phyloP scores from a whole-genome alignment of 2,888 invertebrate species.

The Tryphoninae sp. region DNA sequence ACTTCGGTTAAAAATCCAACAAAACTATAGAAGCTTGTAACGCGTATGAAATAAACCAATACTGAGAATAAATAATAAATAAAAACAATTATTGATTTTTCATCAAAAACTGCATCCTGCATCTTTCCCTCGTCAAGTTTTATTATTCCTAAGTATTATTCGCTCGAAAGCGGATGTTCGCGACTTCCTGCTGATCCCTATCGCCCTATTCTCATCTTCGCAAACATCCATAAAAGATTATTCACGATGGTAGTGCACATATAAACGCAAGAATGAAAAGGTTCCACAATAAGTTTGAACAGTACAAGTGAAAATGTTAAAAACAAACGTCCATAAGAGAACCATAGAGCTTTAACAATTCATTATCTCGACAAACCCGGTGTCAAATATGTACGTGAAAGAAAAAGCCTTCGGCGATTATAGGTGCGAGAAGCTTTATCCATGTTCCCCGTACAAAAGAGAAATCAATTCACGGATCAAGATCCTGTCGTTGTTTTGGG shows the following conservation, averaged over 20 bases:
- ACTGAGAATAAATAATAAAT: no score
- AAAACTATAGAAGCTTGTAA: no score
- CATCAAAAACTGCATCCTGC: no score
- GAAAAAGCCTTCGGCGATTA: neutral
- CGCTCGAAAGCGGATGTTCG: no score
- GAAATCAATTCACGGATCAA: conserved; percentile 44
- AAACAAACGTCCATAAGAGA: no score
- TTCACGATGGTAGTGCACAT: conserved; percentile 3
- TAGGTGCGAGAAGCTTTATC: conserved; percentile 20
- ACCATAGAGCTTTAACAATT: conserved; percentile 32
- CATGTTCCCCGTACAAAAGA: conserved; percentile 42
- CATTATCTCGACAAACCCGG: neutral
- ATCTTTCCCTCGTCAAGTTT: no score
- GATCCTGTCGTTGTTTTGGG: conserved; percentile 12
- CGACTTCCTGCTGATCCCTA: neutral
- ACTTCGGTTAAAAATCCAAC: no score
- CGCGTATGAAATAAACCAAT: no score
- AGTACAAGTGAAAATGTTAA: neutral
- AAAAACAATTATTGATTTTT: no score
- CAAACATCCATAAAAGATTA: conserved; percentile 32
- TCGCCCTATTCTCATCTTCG: neutral
- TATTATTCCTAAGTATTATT: no score
- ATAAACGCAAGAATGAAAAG: neutral
- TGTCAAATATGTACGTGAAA: neutral
- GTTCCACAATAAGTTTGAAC: neutral